A percentile compares a stretch with the other conserved stretches of the same genome.
These are phyloP conservation scores for Lomographa bimaculata DNA, from an alignment of 2,888 invertebrate genomes.

Conservation along the genomic window DNA sequence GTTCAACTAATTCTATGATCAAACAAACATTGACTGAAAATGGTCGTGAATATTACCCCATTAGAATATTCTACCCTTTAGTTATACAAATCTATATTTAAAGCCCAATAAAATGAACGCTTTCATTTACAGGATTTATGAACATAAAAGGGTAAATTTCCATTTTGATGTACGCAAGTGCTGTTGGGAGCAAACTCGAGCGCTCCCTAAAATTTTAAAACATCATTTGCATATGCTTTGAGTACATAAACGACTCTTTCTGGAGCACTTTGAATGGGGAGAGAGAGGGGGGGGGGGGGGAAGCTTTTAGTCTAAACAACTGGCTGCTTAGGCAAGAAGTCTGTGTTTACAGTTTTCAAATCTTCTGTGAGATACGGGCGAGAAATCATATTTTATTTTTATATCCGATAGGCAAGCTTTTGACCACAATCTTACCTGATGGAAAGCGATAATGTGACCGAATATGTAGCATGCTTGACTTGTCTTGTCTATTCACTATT, in stretches of 20 bases:
- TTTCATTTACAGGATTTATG: slow-evolving; percentile 82
- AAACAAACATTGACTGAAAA: too few relatives aligned
- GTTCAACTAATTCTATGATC: too few relatives aligned
- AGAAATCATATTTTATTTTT: too few relatives aligned
- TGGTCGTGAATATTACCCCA: too few relatives aligned
- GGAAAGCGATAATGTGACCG: too few relatives aligned
- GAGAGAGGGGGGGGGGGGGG: slow-evolving; percentile 29
- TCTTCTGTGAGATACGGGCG: slow-evolving; percentile 19
- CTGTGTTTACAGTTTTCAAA: slow-evolving; percentile 15
- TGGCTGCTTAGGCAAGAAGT: slow-evolving; percentile 27
- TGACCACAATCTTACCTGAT: too few relatives aligned
- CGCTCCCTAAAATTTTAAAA: slow-evolving; percentile 83
- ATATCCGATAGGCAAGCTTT: too few relatives aligned
- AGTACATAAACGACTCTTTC: slow-evolving; percentile 83
- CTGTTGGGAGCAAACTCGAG: slow-evolving; percentile 78
- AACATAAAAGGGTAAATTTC: slow-evolving; percentile 83
- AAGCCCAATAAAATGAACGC: slow-evolving; percentile 79
- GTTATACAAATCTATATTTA: too few relatives aligned
- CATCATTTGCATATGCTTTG: slow-evolving; percentile 84
- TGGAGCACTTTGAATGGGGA: slow-evolving; percentile 65
- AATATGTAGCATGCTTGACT: too few relatives aligned
- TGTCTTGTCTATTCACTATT: too few relatives aligned
- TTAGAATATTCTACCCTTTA: too few relatives aligned
- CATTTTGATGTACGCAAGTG: slow-evolving; percentile 82
- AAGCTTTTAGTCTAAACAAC: slow-evolving; percentile 31